Evolutionary conservation across 2,113 vertebrate species (phyloP), one percentile per base, ranked within the genome.

Genomic region (Onychorhynchus coronatus): DNA sequence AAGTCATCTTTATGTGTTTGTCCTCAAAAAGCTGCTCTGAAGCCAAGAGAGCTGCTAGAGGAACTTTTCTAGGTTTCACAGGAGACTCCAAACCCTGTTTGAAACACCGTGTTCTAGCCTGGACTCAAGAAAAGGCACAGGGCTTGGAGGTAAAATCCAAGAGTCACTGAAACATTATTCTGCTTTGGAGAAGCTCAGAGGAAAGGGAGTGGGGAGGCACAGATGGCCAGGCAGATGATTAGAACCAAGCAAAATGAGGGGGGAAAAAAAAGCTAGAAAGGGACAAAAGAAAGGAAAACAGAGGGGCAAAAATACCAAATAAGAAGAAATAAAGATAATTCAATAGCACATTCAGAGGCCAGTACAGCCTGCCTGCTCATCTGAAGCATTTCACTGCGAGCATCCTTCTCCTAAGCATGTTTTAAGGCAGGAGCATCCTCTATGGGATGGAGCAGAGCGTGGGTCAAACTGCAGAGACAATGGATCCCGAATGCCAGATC

Each of bases 201-300:
- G 58, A 79, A 70, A 56, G 39, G 46, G 63, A 93, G 30, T 7
- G 7, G 30, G 59, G 63, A 86, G 52, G 83, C 53, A 86, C 78
- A 97, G 93, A 91, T 89, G 93, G 89, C n/a, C 66, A 72, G 56
- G 73, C 78, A 93, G 84, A 94, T 73, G 71, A 91, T 31, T 27
- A 53, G 53, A 88, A 88, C 52, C 12, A 62, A 83, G 72, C 6
- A 66, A 85, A 85, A 79, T 19, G 14, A 42, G 37, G 53, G 12
- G 53, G 12, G 15, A 9, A 55, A 47, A n/a, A 78, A 25, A 21
- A 67, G 59, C 46, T 79, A 80, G 82, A 74, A 58, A 83, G 13
- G 50, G 85, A 71, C 33, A 83, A 63, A 77, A 41, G 53, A 89
- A 75, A 75, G 39, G 30, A 81, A 59, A 88, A 62, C 10, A 14